These are phyloP conservation scores for Chlorospingus semifuscus DNA, from an alignment of 2,797 vertebrate genomes.

Conservation along the genomic window DNA sequence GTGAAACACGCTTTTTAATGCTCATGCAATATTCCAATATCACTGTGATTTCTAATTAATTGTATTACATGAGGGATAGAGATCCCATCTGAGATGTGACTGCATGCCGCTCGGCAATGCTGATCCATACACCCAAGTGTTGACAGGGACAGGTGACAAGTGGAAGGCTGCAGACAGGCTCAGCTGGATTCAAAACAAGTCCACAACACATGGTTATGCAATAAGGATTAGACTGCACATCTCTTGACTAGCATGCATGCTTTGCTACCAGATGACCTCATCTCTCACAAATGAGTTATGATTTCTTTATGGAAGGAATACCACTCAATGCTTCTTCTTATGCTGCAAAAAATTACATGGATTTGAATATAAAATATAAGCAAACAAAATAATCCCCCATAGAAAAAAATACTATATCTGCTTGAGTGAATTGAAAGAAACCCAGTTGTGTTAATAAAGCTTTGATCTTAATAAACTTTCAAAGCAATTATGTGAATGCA, in stretches of 20 bases:
- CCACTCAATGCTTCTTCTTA: neutral
- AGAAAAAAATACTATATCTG: neutral
- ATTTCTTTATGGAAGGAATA: neutral
- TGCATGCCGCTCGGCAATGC: neutral
- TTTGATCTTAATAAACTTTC: neutral
- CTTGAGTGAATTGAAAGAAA: neutral
- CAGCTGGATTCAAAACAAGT: neutral
- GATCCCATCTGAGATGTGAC: neutral
- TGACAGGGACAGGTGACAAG: neutral
- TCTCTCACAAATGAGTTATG: neutral
- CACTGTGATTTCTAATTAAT: neutral
- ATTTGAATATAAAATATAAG: neutral
- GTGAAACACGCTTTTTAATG: neutral
- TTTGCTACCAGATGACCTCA: neutral
- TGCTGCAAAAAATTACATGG: fast-evolving
- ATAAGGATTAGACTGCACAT: neutral
- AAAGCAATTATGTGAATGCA: neutral
- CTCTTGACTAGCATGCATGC: neutral
- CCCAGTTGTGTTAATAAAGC: neutral
- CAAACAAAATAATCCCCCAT: neutral
- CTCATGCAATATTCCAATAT: neutral
- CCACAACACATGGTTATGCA: neutral
- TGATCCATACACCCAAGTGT: neutral
- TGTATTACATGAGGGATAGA: neutral
- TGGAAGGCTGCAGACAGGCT: neutral